Evolutionary conservation across 1,140 invertebrate genomes (phyloP).

Genomic region (Brachionus koreanus): DNA sequence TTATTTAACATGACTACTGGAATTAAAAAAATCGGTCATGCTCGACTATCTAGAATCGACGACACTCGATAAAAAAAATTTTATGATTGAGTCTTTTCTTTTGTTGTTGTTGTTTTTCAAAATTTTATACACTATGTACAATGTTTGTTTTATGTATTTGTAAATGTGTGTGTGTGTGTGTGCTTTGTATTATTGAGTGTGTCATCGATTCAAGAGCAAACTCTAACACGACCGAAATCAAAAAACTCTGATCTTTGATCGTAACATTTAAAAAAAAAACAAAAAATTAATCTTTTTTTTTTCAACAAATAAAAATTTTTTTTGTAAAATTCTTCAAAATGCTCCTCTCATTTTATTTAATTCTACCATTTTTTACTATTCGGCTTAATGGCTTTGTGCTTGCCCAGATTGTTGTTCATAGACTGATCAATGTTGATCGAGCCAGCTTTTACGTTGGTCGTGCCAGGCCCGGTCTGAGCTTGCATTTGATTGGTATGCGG

Average conservation of each 20-base stretch:
- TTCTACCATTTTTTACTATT: background rate
- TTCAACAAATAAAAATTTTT: background rate
- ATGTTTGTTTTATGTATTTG: no score
- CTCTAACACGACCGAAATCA: background rate
- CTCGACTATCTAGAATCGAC: background rate
- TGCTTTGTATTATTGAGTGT: background rate
- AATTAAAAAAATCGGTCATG: background rate
- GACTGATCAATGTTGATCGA: background rate
- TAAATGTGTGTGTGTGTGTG: background rate
- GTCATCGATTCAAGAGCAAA: background rate
- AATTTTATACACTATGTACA: background rate
- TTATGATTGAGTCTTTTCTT: background rate
- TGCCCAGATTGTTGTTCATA: background rate
- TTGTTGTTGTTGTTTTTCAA: background rate
- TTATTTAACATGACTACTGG: slow-evolving; percentile 7
- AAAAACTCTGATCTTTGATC: background rate
- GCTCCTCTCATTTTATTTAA: background rate
- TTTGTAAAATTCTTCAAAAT: background rate
- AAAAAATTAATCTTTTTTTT: background rate
- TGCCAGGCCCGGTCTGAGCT: background rate
- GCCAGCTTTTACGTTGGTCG: background rate
- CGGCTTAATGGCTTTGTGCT: background rate
- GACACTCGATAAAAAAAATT: background rate
- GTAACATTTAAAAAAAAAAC: background rate
- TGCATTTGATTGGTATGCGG: background rate